These are phyloP conservation scores for Pedionomus torquatus DNA, from an alignment of 2,113 vertebrate genomes.

Conservation along the genomic window DNA sequence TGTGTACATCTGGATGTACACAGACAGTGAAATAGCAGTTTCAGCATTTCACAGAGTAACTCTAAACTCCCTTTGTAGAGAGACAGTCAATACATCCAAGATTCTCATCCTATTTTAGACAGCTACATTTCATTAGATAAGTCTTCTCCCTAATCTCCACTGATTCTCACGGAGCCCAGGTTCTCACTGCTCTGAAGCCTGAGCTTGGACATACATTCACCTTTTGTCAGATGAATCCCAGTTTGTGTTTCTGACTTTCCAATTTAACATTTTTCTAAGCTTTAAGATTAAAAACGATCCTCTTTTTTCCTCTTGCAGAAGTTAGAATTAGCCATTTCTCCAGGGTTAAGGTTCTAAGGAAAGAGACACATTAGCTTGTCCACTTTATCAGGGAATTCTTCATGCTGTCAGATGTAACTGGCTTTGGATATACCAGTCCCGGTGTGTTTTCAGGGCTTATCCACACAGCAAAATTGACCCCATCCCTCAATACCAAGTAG, in stretches of 20 bases:
- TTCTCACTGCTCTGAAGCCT: background rate
- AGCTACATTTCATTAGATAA: background rate
- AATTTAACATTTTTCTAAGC: background rate
- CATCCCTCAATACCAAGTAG: fast-evolving
- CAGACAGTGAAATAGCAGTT: background rate
- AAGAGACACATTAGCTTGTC: background rate
- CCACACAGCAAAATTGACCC: background rate
- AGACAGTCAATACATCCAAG: background rate
- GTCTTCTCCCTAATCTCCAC: background rate
- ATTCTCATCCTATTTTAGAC: background rate
- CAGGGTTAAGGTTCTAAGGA: background rate
- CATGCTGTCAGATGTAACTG: background rate
- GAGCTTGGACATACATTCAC: background rate
- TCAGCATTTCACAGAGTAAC: background rate
- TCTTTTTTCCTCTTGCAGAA: background rate
- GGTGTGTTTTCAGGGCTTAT: background rate
- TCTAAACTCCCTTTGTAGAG: background rate
- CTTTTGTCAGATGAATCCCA: background rate
- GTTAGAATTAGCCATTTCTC: background rate
- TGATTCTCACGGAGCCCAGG: background rate
- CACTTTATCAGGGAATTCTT: background rate
- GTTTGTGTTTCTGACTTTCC: background rate
- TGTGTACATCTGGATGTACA: background rate
- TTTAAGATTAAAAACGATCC: fast-evolving
- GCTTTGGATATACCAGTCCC: background rate